Evolutionary conservation across 2,113 vertebrate genomes (phyloP), one percentile per base, ranked within the genome.

Genomic region (Corvus hawaiiensis): DNA sequence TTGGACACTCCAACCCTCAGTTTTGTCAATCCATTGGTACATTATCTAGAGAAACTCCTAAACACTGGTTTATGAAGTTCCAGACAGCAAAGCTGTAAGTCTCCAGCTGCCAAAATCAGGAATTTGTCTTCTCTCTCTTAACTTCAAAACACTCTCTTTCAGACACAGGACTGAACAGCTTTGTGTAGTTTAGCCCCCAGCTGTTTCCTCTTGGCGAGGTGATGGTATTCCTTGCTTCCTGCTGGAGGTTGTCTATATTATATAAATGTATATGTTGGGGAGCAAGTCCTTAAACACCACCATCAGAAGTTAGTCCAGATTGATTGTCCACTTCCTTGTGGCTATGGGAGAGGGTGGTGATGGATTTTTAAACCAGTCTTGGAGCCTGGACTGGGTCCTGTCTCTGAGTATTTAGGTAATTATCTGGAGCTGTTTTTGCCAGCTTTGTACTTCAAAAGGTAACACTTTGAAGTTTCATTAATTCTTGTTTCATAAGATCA

Each of bases 381-480:
- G 41, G 56, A 89, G 69, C 30, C 48, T 71, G 49, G n/a, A n/a
- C 52, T 67, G 51, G 33, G 44, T 78, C 52, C 32, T 63, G 73
- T 87, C 49, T 93, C 73, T 7, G 13, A 81, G 55, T 33, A 58
- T 32, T 69, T 72, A 66, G 59, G 56, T 64, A 94, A 67, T 90
- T 90, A 89, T 72, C 68, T 75, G 68, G 41, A 94, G 48, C 80
- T 87, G 49, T 2, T 89, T 93, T 84, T 93, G 63, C 91, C 56
- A 89, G 76, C 44, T 94, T 89, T 95, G 52, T 89, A 78, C 86
- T 95, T 96, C 80, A 95, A 81, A 93, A 96, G 64, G 68, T 92
- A 93, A 26, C 41, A 68, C 86, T 94, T 81, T 92, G 89, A 95
- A 94, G 94, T 94, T 94, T 92, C 77, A 74, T 93, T 95, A 96